Evolutionary conservation across 2,797 vertebrate species (phyloP).

Genomic region (Cygnus olor): DNA sequence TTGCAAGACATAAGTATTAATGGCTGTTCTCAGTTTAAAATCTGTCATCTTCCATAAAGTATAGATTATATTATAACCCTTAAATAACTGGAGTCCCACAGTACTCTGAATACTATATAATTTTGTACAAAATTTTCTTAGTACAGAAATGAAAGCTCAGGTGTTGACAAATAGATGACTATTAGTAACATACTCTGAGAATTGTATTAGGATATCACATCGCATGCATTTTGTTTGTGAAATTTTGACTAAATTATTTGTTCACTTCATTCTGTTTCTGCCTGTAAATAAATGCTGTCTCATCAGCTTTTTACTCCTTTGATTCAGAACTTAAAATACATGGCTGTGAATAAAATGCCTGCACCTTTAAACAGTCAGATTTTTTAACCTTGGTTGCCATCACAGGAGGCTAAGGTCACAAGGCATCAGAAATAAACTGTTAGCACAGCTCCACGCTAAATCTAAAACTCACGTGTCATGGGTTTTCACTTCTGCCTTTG

Average conservation of each 20-base stretch:
- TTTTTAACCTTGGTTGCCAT: not conserved
- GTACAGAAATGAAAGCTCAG: not conserved
- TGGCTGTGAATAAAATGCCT: constrained; percentile 31
- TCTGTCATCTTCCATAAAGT: not conserved
- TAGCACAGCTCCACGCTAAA: not conserved
- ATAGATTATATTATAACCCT: not conserved
- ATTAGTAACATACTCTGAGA: constrained; percentile 14
- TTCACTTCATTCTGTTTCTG: not conserved
- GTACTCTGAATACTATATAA: not conserved
- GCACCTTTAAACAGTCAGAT: constrained; percentile 42
- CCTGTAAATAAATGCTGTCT: not conserved
- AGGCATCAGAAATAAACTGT: not conserved
- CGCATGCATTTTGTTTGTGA: not conserved
- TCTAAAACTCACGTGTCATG: not conserved
- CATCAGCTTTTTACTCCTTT: not conserved
- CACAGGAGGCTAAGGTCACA: not conserved
- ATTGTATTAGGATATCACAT: not conserved
- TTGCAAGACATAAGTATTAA: not conserved
- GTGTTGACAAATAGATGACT: not conserved
- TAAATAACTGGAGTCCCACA: not conserved
- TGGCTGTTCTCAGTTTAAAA: not conserved
- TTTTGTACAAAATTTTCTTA: not conserved
- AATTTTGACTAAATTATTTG: not conserved
- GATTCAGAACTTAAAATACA: not conserved
- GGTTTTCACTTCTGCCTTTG: not conserved